Percentiles rank a stretch among this genome's conserved stretches.
These are phyloP conservation scores for Thymallus thymallus DNA, from an alignment of 2,113 vertebrate species.

Conservation along the genomic window DNA sequence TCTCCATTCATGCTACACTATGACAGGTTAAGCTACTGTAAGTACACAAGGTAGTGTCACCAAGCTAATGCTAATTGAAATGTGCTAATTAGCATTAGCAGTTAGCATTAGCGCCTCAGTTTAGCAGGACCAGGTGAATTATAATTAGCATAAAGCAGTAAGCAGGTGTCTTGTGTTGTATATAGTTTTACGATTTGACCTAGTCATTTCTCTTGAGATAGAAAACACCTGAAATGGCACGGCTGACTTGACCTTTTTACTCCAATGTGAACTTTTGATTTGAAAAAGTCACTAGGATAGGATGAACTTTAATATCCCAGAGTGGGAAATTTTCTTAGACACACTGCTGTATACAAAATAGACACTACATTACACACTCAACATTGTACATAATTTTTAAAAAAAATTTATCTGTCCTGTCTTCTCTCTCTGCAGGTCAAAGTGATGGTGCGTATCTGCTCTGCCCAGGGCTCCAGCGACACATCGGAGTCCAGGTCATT, in stretches of 20 bases:
- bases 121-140: not conserved
- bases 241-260: no score
- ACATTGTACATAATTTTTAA: no score
- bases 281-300: no score
- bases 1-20: slow-evolving; percentile 6
- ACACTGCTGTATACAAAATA: no score
- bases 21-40: not conserved
- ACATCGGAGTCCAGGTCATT: slow-evolving; percentile 83
- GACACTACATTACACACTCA: no score
- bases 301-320: no score
- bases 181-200: not conserved
- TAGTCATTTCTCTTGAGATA: not conserved
- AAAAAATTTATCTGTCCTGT: not conserved
- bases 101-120: not conserved
- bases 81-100: not conserved
- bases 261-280: no score
- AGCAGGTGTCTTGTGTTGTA: not conserved
- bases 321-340: no score
- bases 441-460: slow-evolving; percentile 87
- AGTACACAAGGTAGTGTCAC: not conserved
- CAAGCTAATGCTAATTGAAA: not conserved
- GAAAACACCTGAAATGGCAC: no score
- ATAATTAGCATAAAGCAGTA: not conserved
- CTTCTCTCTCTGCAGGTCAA: slow-evolving; percentile 76
- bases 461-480: slow-evolving; percentile 72